These are phyloP conservation scores for Aplodontia rufa DNA, from an alignment of 2,113 vertebrate species.

Conservation along the genomic window DNA sequence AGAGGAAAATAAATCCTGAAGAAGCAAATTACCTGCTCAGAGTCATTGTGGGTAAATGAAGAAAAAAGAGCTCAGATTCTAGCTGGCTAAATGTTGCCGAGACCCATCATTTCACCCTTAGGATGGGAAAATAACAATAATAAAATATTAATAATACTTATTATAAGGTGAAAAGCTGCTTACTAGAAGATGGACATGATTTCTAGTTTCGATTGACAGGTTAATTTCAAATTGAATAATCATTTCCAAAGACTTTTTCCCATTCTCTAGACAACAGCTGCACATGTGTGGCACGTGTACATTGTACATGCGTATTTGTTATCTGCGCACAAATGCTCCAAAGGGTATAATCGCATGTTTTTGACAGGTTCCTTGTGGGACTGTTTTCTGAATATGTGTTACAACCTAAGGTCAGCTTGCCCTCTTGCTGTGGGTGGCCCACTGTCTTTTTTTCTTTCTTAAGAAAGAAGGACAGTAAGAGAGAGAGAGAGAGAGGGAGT, in stretches of 20 bases:
- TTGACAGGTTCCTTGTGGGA: too few relatives aligned
- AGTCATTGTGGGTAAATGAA: neutral
- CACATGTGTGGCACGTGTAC: accelerated
- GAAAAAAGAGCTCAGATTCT: neutral
- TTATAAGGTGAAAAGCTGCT: neutral
- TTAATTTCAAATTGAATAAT: neutral
- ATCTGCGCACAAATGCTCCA: neutral
- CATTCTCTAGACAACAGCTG: neutral
- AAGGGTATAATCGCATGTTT: accelerated
- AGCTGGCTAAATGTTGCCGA: accelerated
- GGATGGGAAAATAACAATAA: neutral
- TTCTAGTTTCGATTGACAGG: neutral
- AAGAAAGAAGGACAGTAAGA: too few relatives aligned
- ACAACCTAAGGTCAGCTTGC: too few relatives aligned
- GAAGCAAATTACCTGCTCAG: neutral
- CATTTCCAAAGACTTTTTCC: neutral
- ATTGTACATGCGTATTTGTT: accelerated
- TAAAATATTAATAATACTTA: neutral
- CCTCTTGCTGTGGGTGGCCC: neutral
- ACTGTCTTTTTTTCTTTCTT: neutral
- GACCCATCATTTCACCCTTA: neutral
- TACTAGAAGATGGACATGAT: neutral
- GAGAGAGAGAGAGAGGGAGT: too few relatives aligned
- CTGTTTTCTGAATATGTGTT: neutral
- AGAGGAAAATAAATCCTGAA: constrained; percentile 57